Evolutionary conservation across 2,888 invertebrate species (phyloP).

Genomic region (Lathronympha strigana): DNA sequence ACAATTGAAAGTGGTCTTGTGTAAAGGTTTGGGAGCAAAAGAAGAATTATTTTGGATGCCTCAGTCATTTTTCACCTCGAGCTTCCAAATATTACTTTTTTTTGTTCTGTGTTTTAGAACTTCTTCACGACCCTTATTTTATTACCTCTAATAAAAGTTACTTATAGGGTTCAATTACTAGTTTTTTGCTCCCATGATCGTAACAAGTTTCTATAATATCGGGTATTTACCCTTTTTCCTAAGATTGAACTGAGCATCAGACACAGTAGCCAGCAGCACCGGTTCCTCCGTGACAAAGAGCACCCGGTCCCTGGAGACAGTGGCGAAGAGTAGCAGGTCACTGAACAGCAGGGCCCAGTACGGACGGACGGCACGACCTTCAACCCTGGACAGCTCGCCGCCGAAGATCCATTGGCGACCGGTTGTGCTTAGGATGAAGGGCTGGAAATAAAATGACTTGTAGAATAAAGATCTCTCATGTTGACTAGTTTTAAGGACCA

Average conservation of each 20-base stretch:
- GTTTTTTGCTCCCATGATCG: too few species aligned
- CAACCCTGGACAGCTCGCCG: constrained; percentile 92
- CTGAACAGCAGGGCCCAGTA: constrained; percentile 94
- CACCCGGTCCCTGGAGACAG: constrained; percentile 93
- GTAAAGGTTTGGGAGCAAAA: too few species aligned
- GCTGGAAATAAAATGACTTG: constrained; percentile 77
- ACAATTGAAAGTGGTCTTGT: too few species aligned
- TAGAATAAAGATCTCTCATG: too few species aligned
- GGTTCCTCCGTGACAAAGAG: constrained; percentile 95
- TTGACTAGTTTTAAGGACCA: too few species aligned
- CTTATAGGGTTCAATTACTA: too few species aligned
- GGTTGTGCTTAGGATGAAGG: constrained; percentile 92
- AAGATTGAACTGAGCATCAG: constrained; percentile 93
- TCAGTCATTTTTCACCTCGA: too few species aligned
- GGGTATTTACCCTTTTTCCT: constrained; percentile 89
- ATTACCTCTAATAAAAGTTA: too few species aligned
- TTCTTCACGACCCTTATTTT: too few species aligned
- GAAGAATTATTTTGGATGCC: too few species aligned
- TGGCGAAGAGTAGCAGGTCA: constrained; percentile 93
- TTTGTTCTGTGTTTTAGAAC: too few species aligned
- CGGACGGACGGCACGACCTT: constrained; percentile 91
- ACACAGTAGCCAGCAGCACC: constrained; percentile 89
- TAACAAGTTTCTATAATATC: neutral
- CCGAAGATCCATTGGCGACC: constrained; percentile 96
- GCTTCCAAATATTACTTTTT: too few species aligned